These are phyloP conservation scores for Lasioglossum leucozonium DNA, from an alignment of 2,888 invertebrate genomes.

Conservation along the genomic window DNA sequence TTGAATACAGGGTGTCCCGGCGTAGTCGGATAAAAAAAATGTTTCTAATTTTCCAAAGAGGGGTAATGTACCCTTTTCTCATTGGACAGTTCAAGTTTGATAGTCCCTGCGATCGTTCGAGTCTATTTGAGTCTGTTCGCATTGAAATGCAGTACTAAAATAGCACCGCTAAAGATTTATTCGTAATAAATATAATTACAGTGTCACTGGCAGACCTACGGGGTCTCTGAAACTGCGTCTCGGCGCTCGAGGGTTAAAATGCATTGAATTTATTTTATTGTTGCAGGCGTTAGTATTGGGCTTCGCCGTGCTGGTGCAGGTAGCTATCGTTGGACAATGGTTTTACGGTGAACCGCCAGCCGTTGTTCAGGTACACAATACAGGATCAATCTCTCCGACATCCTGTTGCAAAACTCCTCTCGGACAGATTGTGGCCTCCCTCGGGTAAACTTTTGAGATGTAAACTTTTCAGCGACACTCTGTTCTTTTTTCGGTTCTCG, in stretches of 20 bases:
- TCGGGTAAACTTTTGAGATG: slow-evolving; percentile 76
- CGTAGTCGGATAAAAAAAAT: too few species aligned
- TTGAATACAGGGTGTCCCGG: too few species aligned
- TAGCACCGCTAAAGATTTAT: not conserved
- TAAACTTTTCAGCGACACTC: slow-evolving; percentile 49
- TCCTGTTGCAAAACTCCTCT: slow-evolving; percentile 81
- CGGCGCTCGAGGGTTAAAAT: not conserved
- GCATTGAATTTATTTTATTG: slow-evolving; percentile 28
- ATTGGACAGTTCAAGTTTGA: too few species aligned
- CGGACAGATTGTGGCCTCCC: slow-evolving; percentile 82
- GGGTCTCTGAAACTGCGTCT: not conserved
- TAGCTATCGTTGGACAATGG: slow-evolving; percentile 94
- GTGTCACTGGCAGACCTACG: not conserved
- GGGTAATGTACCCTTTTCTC: too few species aligned
- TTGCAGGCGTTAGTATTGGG: slow-evolving; percentile 89
- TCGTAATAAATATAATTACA: not conserved
- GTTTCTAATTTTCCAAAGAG: too few species aligned
- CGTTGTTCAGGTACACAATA: slow-evolving; percentile 75
- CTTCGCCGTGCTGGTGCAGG: slow-evolving; percentile 96
- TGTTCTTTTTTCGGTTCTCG: not conserved
- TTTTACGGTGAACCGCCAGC: slow-evolving; percentile 92
- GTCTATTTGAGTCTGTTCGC: not conserved
- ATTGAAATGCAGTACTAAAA: not conserved
- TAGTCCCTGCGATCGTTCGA: too few species aligned
- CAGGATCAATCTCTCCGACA: slow-evolving; percentile 62